phyloP scores from a whole-genome alignment of 2,113 vertebrate species.

The Lampris incognitus region DNA sequence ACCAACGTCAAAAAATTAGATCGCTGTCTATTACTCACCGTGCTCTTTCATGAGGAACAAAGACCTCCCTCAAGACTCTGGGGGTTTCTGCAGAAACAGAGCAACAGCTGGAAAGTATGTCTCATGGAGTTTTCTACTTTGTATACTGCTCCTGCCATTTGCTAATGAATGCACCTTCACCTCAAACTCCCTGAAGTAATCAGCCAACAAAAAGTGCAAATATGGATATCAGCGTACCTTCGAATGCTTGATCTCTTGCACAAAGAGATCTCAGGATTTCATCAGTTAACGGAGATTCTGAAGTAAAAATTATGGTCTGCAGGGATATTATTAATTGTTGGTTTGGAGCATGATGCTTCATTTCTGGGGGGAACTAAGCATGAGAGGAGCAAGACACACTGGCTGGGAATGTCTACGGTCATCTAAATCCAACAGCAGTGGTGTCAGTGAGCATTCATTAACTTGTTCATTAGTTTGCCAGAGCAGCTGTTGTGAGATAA shows the following conservation, averaged over 20 bases:
- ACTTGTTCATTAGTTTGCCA: slow-evolving; percentile 32
- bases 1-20: too few relatives aligned
- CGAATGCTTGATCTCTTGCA: background rate
- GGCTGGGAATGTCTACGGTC: background rate
- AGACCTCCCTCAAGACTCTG: background rate
- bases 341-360: slow-evolving; percentile 7
- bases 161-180: background rate
- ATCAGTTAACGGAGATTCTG: background rate
- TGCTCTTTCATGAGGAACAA: slow-evolving; percentile 1
- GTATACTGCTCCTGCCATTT: background rate
- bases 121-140: slow-evolving; percentile 12
- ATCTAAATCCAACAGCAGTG: slow-evolving; percentile 18
- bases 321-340: background rate
- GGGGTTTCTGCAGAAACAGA: slow-evolving; percentile 1
- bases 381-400: background rate
- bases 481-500: slow-evolving; percentile 29
- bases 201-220: slow-evolving; percentile 11
- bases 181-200: background rate
- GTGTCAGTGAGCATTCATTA: slow-evolving; percentile 38
- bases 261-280: slow-evolving; percentile 4
- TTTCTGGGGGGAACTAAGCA: background rate
- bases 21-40: too few relatives aligned
- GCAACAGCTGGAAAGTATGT: slow-evolving; percentile 3
- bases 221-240: slow-evolving; percentile 31
- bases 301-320: background rate